Conservation (phyloP, 1,140 invertebrate genomes). For the Orchestia grillus region DNA sequence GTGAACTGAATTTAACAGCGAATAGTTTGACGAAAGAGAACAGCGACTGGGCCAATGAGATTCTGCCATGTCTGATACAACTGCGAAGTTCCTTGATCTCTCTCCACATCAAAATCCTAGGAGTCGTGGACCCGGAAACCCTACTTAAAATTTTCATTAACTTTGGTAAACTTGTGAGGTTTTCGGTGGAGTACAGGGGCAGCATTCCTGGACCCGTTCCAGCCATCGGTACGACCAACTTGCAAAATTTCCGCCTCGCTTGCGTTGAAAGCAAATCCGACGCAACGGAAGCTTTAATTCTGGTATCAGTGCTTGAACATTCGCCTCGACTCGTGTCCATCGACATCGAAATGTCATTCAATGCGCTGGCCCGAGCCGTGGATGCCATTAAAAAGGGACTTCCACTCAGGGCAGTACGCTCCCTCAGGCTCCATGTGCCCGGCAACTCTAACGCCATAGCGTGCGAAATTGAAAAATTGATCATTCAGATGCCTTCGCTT, state of each 20-base stretch:
- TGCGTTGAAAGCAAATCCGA: not conserved
- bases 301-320: no score
- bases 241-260: not conserved
- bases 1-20: not conserved
- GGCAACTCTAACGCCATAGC: no score
- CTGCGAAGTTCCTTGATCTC: not conserved
- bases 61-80: not conserved
- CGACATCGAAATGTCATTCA: no score
- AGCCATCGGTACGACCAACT: not conserved
- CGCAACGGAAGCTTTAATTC: no score
- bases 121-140: not conserved
- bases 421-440: no score
- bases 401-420: no score
- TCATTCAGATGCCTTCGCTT: no score
- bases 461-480: no score
- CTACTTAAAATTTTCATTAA: not conserved
- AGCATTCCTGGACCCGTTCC: not conserved
- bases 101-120: not conserved
- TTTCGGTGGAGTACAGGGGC: not conserved
- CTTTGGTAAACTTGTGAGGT: not conserved
- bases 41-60: not conserved
- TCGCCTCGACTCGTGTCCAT: no score
- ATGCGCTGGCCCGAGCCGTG: no score
- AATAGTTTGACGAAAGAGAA: not conserved
- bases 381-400: no score